These are phyloP conservation scores for Ephestia elutella DNA, from an alignment of 1,140 invertebrate species.

Conservation along the genomic window DNA sequence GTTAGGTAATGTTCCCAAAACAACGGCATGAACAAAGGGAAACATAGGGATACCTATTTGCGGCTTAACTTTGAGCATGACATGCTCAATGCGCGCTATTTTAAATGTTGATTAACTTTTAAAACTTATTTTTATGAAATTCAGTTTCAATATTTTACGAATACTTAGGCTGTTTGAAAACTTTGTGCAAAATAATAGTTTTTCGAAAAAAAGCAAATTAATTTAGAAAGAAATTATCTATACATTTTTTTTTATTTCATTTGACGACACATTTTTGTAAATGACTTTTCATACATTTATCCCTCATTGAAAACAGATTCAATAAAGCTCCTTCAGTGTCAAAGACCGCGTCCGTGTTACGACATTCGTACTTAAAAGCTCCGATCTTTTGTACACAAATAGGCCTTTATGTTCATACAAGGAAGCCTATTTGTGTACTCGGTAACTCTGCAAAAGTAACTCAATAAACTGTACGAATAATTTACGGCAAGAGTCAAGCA, in stretches of 20 bases:
- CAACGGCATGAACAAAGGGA: constrained; percentile 54
- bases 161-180: no score
- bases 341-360: constrained; percentile 1
- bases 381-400: constrained; percentile 4
- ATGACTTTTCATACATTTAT: neutral
- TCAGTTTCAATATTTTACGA: neutral
- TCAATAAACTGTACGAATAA: constrained; percentile 4
- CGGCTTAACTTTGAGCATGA: constrained; percentile 38
- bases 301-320: neutral
- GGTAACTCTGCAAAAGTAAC: neutral
- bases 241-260: no score
- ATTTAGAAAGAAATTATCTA: no score
- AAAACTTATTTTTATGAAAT: neutral
- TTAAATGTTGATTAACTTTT: constrained; percentile 28
- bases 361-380: constrained; percentile 3
- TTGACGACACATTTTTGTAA: neutral
- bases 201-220: no score
- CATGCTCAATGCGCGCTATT: constrained; percentile 26
- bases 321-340: neutral
- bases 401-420: neutral
- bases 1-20: constrained; percentile 70
- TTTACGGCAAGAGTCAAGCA: neutral
- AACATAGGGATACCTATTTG: constrained; percentile 55
- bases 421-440: neutral
- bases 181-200: no score